Evolutionary conservation across 1,140 invertebrate genomes (phyloP).

Genomic region (Drosophila santomea): DNA sequence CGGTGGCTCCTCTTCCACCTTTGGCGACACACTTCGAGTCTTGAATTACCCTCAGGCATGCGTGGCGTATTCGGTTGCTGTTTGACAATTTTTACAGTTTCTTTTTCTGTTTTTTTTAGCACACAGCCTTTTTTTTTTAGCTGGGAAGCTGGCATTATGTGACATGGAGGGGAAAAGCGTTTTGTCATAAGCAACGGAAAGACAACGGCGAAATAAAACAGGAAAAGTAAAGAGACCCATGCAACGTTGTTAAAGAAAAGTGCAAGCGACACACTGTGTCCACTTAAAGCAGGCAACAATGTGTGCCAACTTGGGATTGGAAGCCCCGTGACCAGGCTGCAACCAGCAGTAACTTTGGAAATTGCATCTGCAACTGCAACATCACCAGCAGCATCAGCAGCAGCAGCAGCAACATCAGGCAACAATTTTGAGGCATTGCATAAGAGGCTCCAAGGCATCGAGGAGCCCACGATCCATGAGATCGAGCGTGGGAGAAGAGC

Average conservation of each 20-base stretch:
- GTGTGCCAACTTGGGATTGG: conserved; percentile 31
- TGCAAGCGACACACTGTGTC: conserved; percentile 55
- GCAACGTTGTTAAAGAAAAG: conserved; percentile 50
- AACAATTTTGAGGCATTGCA: conserved; percentile 53
- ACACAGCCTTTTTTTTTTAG: no score
- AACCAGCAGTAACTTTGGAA: conserved; percentile 15
- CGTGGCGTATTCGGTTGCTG: conserved; percentile 44
- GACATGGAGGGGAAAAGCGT: conserved; percentile 19
- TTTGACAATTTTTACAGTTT: conserved; percentile 18
- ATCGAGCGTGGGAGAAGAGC: conserved; percentile 40
- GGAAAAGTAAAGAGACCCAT: conserved; percentile 37
- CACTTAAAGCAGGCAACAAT: conserved; percentile 69
- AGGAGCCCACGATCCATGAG: conserved; percentile 33
- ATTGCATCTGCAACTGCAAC: conserved; percentile 17
- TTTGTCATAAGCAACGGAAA: conserved; percentile 44
- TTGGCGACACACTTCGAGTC: conserved; percentile 41
- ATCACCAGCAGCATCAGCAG: conserved; percentile 3
- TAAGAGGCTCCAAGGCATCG: conserved; percentile 34
- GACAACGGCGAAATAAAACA: conserved; percentile 25
- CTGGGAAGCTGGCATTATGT: conserved; percentile 50
- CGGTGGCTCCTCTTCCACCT: conserved; percentile 45
- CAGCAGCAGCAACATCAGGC: conserved; percentile 32
- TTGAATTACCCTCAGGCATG: conserved; percentile 48
- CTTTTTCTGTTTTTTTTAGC: background rate
- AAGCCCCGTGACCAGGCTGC: conserved; percentile 13